Percentiles rank a stretch among this genome's conserved stretches.
phyloP scores from a whole-genome alignment of 2,797 vertebrate species.

The Acanthiza pusilla region DNA sequence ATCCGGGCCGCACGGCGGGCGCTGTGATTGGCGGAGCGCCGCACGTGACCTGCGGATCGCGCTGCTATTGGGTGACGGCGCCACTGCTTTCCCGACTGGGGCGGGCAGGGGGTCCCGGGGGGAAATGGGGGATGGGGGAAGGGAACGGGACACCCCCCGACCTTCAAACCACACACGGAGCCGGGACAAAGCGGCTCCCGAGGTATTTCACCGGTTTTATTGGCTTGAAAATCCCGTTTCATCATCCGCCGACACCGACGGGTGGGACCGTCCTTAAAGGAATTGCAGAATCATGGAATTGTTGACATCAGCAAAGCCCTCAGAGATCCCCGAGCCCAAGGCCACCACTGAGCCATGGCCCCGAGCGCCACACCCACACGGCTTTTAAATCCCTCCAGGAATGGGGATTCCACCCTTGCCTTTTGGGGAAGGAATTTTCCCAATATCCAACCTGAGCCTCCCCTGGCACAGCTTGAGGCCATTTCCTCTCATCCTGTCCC shows the following conservation, averaged over 20 bases:
- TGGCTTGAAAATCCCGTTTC: neutral
- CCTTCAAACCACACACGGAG: accelerated
- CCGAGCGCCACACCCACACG: neutral
- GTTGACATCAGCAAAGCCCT: neutral
- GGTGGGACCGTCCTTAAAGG: too few species aligned
- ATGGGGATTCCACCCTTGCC: neutral
- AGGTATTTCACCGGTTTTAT: neutral
- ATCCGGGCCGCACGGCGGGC: neutral
- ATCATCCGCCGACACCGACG: accelerated
- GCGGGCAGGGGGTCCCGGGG: accelerated
- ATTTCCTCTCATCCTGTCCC: neutral
- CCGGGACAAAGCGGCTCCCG: neutral
- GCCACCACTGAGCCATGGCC: neutral
- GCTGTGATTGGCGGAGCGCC: neutral
- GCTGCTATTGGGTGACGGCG: neutral
- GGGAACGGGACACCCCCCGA: neutral
- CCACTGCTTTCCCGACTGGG: accelerated
- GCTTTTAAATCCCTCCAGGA: accelerated
- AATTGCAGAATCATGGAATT: neutral
- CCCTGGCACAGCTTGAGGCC: neutral
- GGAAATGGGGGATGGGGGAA: neutral
- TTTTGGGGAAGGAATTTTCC: neutral
- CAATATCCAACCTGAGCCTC: neutral
- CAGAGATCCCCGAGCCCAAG: neutral
- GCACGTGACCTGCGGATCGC: accelerated